These are phyloP conservation scores for Prorops nasuta DNA, from an alignment of 1,140 invertebrate species.

Conservation along the genomic window DNA sequence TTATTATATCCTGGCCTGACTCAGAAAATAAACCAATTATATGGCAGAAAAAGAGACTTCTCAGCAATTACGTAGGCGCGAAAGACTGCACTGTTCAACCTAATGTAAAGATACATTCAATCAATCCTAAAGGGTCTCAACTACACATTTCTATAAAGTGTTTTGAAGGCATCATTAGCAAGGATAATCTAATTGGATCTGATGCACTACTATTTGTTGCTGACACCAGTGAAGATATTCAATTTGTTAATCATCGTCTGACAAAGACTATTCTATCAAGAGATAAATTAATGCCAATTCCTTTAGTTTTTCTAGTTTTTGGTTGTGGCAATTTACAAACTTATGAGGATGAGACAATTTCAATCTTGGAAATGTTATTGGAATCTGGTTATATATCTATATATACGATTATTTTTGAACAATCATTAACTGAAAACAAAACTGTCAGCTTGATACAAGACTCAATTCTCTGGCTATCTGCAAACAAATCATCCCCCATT, in stretches of 20 bases:
- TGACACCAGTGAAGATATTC: slow-evolving; percentile 29
- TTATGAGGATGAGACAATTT: slow-evolving; percentile 15
- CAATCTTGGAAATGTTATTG: slow-evolving; percentile 32
- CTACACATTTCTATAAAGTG: slow-evolving; percentile 44
- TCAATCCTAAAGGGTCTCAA: slow-evolving; percentile 34
- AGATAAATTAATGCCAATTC: slow-evolving; percentile 42
- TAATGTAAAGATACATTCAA: slow-evolving; percentile 43
- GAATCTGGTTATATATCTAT: slow-evolving; percentile 45
- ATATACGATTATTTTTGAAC: slow-evolving; percentile 40
- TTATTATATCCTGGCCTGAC: slow-evolving; percentile 62
- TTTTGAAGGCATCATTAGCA: slow-evolving; percentile 36
- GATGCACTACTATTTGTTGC: slow-evolving; percentile 45
- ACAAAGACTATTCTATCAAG: slow-evolving; percentile 41
- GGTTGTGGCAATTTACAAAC: slow-evolving; percentile 19
- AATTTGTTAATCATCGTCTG: slow-evolving; percentile 30
- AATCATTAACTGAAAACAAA: slow-evolving; percentile 49
- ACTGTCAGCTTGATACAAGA: slow-evolving; percentile 56
- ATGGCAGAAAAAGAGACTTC: slow-evolving; percentile 40
- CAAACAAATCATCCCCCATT: slow-evolving; percentile 56
- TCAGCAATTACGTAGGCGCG: slow-evolving; percentile 39
- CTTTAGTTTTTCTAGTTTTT: slow-evolving; percentile 38
- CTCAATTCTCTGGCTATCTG: slow-evolving; percentile 61
- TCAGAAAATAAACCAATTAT: slow-evolving; percentile 29
- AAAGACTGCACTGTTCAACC: slow-evolving; percentile 32
- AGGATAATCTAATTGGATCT: slow-evolving; percentile 33